Evolutionary conservation across 2,888 invertebrate genomes (phyloP), one percentile per base, ranked within the genome.

Genomic region (Corbicula japonica): DNA sequence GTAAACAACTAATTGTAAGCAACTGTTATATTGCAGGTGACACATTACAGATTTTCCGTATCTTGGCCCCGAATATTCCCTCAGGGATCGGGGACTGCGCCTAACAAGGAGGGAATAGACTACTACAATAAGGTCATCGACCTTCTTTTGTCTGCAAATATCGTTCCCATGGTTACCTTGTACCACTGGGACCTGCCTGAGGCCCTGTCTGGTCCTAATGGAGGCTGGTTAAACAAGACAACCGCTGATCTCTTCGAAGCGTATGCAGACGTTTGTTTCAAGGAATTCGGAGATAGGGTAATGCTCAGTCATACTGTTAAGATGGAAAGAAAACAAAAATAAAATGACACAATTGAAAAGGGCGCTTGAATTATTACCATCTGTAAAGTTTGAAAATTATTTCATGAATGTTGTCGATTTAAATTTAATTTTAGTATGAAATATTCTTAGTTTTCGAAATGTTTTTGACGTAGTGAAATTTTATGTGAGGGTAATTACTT

Each of bases 41-140:
- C 83, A 6, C 87, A 89, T 69, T 92, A 91, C 74, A 91, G 94
- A 46, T 94, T 94, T 80, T 94, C 94, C 0, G 85, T 94, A 30
- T 95, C 96, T 0, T 97, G 97, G 97, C 93, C 96, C 0, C 94
- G 97, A 65, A 94, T 97, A 62, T 93, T 97, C 79, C 97, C 97
- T 0, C 95, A 94, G 6, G 86, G 86, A 2, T 86, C 86, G 0
- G 69, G 65, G 0, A 69, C 68, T 21, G 50, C 28, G n/a, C 63
- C 70, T 18, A 97, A 96, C 90, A 93, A 94, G 46, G 94, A 95
- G 2, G 97, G 97, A 15, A 94, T 97, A 12, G 93, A 95, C 71
- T 97, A 97, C 93, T 97, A 97, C 92, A 96, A 95, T 88, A 95
- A 96, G 83, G 93, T 97, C 52, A 96, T 97, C 63, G 94, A 96